A percentile compares a stretch with the other conserved stretches of the same genome.
These are phyloP conservation scores for Clarias macrocephalus DNA, from an alignment of 2,113 vertebrate genomes.

Conservation along the genomic window DNA sequence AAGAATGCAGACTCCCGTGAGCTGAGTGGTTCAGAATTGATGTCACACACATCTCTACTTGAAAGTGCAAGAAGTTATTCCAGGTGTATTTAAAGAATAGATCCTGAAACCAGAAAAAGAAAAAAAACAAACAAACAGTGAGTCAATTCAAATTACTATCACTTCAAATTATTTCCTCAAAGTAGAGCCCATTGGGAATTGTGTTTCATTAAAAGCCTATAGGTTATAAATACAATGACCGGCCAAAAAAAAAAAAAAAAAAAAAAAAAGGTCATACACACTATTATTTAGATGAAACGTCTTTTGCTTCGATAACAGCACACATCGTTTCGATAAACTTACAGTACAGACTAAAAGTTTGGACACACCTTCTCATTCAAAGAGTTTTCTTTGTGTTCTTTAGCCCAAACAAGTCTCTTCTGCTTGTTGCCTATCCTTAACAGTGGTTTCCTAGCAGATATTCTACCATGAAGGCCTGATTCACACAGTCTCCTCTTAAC, in stretches of 20 bases:
- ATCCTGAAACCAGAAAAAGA: conserved; percentile 72
- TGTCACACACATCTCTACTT: conserved; percentile 93
- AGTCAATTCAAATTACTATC: not conserved
- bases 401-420: no score
- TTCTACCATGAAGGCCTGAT: no score
- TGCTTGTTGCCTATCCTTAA: no score
- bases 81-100: conserved; percentile 97
- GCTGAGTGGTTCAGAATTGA: conserved; percentile 85
- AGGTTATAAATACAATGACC: not conserved
- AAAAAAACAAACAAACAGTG: not conserved
- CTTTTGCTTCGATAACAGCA: no score
- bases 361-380: no score
- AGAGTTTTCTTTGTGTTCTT: no score
- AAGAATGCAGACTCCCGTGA: conserved; percentile 65
- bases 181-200: not conserved
- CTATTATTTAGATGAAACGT: no score
- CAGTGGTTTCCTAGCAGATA: no score
- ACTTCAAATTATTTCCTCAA: not conserved
- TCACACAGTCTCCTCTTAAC: no score
- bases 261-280: no score
- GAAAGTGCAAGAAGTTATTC: conserved; percentile 98
- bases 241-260: not conserved
- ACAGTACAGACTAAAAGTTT: no score
- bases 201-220: not conserved
- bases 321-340: no score